Conservation (phyloP, 2,888 invertebrate genomes). For the Dusona sp. region DNA sequence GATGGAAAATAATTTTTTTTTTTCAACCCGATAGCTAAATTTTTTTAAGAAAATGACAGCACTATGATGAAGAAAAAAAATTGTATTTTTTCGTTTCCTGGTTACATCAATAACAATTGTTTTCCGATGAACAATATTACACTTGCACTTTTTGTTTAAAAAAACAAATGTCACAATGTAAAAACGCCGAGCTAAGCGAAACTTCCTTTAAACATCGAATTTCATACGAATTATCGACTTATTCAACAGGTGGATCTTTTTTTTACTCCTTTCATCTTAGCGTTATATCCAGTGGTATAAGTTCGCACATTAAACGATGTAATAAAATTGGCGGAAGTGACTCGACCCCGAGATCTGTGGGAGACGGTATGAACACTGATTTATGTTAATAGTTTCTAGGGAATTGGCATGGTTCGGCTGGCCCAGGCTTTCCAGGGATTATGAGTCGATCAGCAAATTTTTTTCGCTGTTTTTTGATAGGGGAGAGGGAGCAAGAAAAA, state of each 20-base stretch:
- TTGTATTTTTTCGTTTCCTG: too few relatives aligned
- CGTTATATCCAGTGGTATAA: conserved; percentile 9
- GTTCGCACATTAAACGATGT: conserved; percentile 51
- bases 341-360: conserved; percentile 6
- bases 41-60: too few relatives aligned
- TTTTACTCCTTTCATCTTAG: conserved; percentile 4
- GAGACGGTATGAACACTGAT: conserved; percentile 31
- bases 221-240: conserved; percentile 53
- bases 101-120: too few relatives aligned
- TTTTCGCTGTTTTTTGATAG: conserved; percentile 1
- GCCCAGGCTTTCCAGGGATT: conserved; percentile 11
- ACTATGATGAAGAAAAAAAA: too few relatives aligned
- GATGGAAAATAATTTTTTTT: too few relatives aligned
- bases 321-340: conserved; percentile 55
- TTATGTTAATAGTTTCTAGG: conserved; percentile 61
- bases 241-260: conserved; percentile 64
- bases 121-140: too few relatives aligned
- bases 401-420: conserved; percentile 55
- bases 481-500: background rate
- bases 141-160: too few relatives aligned
- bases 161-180: too few relatives aligned
- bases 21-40: too few relatives aligned
- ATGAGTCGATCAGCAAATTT: conserved; percentile 36
- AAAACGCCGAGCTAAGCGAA: too few relatives aligned
- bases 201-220: background rate